Base-by-base conservation (phyloP, 2,797 vertebrate species). In the Onychomys leucogaster region DNA sequence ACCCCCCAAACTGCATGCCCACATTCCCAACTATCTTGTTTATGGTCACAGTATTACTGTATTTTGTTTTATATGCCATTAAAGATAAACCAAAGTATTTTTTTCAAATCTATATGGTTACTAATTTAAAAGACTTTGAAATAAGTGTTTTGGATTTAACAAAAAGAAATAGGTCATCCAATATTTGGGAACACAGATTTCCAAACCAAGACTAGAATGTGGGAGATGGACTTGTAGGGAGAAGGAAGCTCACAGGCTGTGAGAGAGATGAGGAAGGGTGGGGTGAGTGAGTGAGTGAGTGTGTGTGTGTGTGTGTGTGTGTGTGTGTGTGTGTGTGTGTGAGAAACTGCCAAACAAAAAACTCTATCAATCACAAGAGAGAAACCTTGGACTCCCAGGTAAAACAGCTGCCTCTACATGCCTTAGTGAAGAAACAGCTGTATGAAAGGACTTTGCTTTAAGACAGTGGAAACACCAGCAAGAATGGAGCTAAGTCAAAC, bases 21-120 rank as follows among this genome's bases (percentile, higher is more conserved):
- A 89, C 27, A 65, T 91, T 96, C 37, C 83, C 94, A 78, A 95
- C 37, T 29, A 73, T 16, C 11, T 96, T 85, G 46, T 95, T 90
- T 69, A 93, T 49, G 63, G 83, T 34, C 59, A 75, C 32, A 65
- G 32, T 80, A 69, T 57, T 69, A 93, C 2, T 91, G 37, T 17
- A 43, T 57, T 83, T 43, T 95, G 49, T 90, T 95, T 59, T 59
- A 76, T 69, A 77, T 81, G 27, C 29, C 52, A 93, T 37, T 86
- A 90, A 93, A 88, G 82, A 88, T 77, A 89, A 61, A 77, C 82
- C 4, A 29, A 93, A 29, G 57, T 86, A 80, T 37, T 91, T 86
- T n/a, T 85, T 84, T 75, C 29, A 81, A 75, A 94, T 41, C 8
- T 84, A 92, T 25, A 57, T 75, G 55, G 27, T 37, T 91, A 37